These are phyloP conservation scores for Peromyscus aztecus DNA, from an alignment of 2,797 vertebrate species.

Conservation along the genomic window DNA sequence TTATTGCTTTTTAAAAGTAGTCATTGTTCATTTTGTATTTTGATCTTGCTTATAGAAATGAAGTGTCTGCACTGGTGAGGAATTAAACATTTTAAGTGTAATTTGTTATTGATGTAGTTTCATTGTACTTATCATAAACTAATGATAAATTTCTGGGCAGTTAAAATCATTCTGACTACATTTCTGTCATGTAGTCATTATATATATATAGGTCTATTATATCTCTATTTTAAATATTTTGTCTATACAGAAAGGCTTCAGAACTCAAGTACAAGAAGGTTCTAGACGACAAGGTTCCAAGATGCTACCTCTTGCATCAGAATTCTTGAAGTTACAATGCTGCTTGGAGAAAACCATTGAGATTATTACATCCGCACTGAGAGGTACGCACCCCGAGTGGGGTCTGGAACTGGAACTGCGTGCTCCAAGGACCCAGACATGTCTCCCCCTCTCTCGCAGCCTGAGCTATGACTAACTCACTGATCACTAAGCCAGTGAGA, in stretches of 20 bases:
- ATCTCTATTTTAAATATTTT: neutral
- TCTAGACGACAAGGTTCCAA: slow-evolving; percentile 81
- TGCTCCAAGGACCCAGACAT: neutral
- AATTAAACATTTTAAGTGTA: neutral
- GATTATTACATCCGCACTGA: slow-evolving; percentile 86
- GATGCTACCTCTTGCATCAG: slow-evolving; percentile 84
- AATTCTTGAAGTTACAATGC: slow-evolving; percentile 90
- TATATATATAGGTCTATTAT: no score
- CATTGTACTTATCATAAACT: neutral
- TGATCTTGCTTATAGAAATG: slow-evolving; percentile 6
- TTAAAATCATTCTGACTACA: slow-evolving; percentile 2
- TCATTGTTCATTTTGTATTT: neutral
- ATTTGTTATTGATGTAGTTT: neutral
- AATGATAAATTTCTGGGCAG: neutral
- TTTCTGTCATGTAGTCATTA: neutral
- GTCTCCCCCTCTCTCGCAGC: neutral
- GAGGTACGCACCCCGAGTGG: slow-evolving; percentile 87
- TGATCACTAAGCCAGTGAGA: no score
- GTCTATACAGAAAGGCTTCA: slow-evolving; percentile 87
- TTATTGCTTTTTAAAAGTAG: neutral
- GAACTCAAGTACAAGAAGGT: slow-evolving; percentile 79
- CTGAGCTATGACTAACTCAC: neutral
- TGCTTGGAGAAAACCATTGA: slow-evolving; percentile 89
- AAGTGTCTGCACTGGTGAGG: neutral
- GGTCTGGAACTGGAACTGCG: neutral